A percentile compares a stretch with the other conserved stretches of the same genome.
phyloP scores from a whole-genome alignment of 2,797 vertebrate species.

The Scomberomorus guttatus region DNA sequence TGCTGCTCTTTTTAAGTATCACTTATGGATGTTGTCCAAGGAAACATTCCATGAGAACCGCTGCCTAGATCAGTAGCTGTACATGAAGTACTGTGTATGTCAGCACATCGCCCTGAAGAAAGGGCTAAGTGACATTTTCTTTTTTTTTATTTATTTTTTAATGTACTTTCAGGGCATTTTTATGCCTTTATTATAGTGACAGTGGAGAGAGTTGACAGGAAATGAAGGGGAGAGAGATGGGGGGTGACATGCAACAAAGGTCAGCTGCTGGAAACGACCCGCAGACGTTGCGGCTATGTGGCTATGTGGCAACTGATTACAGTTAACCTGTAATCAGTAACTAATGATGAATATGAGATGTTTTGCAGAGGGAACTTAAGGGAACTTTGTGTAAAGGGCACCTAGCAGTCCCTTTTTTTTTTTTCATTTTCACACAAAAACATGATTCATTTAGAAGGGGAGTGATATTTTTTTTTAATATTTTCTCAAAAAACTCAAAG shows the following conservation, averaged over 20 bases:
- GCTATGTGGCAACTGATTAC: no score
- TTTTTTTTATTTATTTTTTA: no score
- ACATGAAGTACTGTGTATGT: background rate
- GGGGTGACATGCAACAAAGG: no score
- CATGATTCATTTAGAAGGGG: background rate
- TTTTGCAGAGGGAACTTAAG: background rate
- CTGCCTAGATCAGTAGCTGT: background rate
- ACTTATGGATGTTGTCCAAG: conserved; percentile 14
- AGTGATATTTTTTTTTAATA: background rate
- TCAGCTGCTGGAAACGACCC: no score
- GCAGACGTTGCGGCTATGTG: no score
- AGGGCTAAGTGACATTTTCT: no score
- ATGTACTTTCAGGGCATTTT: no score
- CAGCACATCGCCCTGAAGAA: background rate
- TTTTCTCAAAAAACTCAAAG: background rate
- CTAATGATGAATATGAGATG: no score
- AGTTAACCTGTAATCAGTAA: background rate
- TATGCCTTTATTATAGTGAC: no score
- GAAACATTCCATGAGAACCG: conserved; percentile 8
- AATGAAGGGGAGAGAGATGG: no score
- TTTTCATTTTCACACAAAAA: background rate
- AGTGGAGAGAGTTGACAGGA: no score
- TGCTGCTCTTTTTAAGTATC: conserved; percentile 35
- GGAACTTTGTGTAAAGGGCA: background rate
- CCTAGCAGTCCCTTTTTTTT: no score